Evolutionary conservation across 1,140 invertebrate species (phyloP).

Genomic region (Aphelenchoides besseyi): DNA sequence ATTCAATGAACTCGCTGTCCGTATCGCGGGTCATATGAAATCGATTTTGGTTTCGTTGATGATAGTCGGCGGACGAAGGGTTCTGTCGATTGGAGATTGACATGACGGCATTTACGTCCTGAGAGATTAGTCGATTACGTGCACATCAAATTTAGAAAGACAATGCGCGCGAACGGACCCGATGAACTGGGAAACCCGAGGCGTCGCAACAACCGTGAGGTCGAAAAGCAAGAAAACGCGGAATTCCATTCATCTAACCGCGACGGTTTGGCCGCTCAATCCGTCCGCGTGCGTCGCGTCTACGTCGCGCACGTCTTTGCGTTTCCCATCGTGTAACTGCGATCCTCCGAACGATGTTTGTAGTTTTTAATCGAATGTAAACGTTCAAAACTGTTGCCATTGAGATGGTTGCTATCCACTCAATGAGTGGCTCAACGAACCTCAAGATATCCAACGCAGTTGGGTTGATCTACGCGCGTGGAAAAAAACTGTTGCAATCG

Average conservation of each 20-base stretch:
- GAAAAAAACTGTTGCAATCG: too few species aligned
- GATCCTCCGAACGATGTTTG: too few species aligned
- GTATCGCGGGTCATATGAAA: slow-evolving; percentile 8
- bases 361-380: too few species aligned
- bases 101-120: background rate
- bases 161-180: background rate
- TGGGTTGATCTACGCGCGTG: too few species aligned
- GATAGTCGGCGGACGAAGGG: background rate
- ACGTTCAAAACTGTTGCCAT: too few species aligned
- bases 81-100: too few species aligned
- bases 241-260: background rate
- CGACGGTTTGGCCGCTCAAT: background rate
- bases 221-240: background rate
- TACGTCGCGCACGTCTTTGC: background rate
- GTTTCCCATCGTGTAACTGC: too few species aligned
- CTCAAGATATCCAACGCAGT: too few species aligned
- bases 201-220: background rate
- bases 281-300: background rate
- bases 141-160: background rate
- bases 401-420: too few species aligned
- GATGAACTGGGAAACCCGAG: background rate
- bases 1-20: slow-evolving; percentile 12
- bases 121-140: background rate
- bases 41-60: background rate
- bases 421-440: too few species aligned